Base-by-base conservation (phyloP, 2,888 invertebrate genomes). In the Cheilosia scutellata region DNA sequence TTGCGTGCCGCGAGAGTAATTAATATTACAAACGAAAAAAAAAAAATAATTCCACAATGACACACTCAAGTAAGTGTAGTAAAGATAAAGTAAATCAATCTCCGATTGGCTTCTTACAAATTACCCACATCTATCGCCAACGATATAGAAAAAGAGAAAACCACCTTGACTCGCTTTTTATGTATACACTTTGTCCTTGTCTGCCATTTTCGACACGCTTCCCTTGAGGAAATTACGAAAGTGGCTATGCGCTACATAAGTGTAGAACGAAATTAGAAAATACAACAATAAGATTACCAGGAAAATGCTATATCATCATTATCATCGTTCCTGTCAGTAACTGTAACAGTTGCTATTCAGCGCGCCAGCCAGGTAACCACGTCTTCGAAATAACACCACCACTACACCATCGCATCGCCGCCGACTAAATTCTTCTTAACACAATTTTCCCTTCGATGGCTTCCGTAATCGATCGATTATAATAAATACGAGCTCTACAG, bases 391-490 rank as follows among this genome's bases (percentile, higher is more conserved):
- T 25, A 47, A 27, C 16, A 31, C 16, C 29, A 4, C 16, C 57
- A 11, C 25, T 47, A 16, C 33, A 37, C 11, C 9, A 37, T 51
- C 27, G 44, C 40, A 42, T 29, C 42, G 20, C 20, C 49, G 55
- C 40, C 33, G 37, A 71, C 49, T 70, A 65, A 71, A 77, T 60
- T 68, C 68, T 60, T 68, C 40, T 62, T 68, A 62, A 70, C 66
- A 47, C 77, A 70, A 77, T 71, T 71, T 65, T 76, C 53, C 65
- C 47, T 71, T 72, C 60, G 51, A 72, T 82, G 60, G 57, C 70
- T 76, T 65, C 63, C 57, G 70, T 71, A 71, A 82, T 77, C 66
- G 53, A 82, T 77, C 51, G 66, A 66, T 66, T 66, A 55, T 60
- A 70, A 72, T 60, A 76, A 71, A 77, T 20, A 76, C 63, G 7